Evolutionary conservation across 2,888 invertebrate genomes (phyloP).

Genomic region (Linyphia triangularis): DNA sequence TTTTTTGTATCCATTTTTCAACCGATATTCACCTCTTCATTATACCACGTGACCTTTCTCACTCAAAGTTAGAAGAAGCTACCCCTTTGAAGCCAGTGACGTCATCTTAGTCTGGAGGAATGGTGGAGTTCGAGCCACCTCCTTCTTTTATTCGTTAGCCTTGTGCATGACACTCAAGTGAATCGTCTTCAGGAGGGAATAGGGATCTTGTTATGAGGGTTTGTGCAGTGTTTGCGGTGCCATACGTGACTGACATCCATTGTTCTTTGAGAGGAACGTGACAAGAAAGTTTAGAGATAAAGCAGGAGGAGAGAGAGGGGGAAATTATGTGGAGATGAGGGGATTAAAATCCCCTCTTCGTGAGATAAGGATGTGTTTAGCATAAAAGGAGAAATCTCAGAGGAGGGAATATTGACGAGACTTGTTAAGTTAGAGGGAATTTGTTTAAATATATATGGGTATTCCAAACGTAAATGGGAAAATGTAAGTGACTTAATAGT

Average conservation of each 20-base stretch:
- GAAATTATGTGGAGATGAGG: constrained; percentile 32
- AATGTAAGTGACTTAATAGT: too few species aligned
- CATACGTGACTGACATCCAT: constrained; percentile 27
- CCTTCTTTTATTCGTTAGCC: too few species aligned
- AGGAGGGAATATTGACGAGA: neutral
- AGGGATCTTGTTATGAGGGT: constrained; percentile 10
- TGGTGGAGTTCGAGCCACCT: too few species aligned
- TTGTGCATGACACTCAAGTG: too few species aligned
- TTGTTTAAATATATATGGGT: too few species aligned
- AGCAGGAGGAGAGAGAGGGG: neutral
- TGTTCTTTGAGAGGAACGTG: constrained; percentile 23
- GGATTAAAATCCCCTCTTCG: constrained; percentile 42
- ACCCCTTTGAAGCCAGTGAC: too few species aligned
- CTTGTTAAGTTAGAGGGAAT: neutral
- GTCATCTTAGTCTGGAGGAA: too few species aligned
- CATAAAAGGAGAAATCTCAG: neutral
- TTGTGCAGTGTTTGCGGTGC: constrained; percentile 24
- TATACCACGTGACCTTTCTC: too few species aligned
- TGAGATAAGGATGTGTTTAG: constrained; percentile 33
- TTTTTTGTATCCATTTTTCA: too few species aligned
- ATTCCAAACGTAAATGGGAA: too few species aligned
- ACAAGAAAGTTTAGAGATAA: constrained; percentile 23
- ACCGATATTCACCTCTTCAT: too few species aligned
- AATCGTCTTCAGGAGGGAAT: neutral
- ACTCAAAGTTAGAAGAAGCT: too few species aligned